Percentiles rank a stretch among this genome's conserved stretches.
Evolutionary conservation across 2,888 invertebrate genomes (phyloP).

Genomic region (Apocheima hispidaria): DNA sequence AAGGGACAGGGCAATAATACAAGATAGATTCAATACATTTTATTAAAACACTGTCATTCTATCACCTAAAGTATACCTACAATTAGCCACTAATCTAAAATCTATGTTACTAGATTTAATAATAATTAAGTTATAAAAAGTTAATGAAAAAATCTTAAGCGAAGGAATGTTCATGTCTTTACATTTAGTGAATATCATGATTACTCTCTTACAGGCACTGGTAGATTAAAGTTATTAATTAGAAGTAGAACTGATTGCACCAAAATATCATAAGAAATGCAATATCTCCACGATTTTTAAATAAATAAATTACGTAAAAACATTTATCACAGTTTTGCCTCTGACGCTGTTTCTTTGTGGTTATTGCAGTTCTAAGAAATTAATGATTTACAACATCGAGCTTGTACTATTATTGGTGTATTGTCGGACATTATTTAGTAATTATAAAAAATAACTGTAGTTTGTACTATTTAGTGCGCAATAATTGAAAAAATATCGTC

Average conservation of each 20-base stretch:
- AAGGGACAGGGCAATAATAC: conserved; percentile 55
- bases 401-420: conserved; percentile 57
- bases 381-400: conserved; percentile 46
- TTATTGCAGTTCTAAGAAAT: conserved; percentile 47
- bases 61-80: conserved; percentile 45
- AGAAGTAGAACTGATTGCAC: conserved; percentile 37
- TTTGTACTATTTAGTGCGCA: conserved; percentile 81
- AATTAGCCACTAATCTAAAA: conserved; percentile 59
- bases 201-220: conserved; percentile 81
- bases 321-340: conserved; percentile 78
- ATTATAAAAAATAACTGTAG: conserved; percentile 53
- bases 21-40: conserved; percentile 60
- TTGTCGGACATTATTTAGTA: conserved; percentile 69
- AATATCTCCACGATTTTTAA: conserved; percentile 36
- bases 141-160: conserved; percentile 59
- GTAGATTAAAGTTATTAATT: conserved; percentile 58
- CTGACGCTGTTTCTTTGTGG: conserved; percentile 42
- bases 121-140: conserved; percentile 56
- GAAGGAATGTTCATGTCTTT: conserved; percentile 62
- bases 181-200: conserved; percentile 77
- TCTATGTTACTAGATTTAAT: conserved; percentile 59
- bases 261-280: conserved; percentile 37
- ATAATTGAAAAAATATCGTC: conserved; percentile 63
- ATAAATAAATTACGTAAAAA: conserved; percentile 49
- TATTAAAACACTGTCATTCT: conserved; percentile 57